Evolutionary conservation across 1,140 invertebrate genomes (phyloP).

Genomic region (Drosophila eugracilis): DNA sequence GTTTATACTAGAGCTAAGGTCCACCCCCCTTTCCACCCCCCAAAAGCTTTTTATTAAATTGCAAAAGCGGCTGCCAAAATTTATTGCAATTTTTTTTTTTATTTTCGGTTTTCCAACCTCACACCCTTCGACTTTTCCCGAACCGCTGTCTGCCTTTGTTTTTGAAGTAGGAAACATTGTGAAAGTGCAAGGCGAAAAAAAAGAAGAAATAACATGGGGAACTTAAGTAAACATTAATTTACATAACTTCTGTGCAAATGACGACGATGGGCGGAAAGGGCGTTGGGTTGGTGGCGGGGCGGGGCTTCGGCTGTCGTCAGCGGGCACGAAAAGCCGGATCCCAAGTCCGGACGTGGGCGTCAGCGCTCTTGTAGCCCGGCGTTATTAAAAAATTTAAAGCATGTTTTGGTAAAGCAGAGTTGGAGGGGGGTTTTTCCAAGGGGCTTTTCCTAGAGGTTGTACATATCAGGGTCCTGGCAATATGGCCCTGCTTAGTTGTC

Average conservation of each 20-base stretch:
- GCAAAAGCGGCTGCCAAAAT: slow-evolving; percentile 68
- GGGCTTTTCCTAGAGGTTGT: not conserved
- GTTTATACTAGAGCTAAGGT: slow-evolving; percentile 50
- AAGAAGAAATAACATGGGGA: slow-evolving; percentile 80
- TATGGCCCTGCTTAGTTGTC: slow-evolving; percentile 75
- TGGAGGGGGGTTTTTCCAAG: not conserved
- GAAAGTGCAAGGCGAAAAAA: slow-evolving; percentile 71
- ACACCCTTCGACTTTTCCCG: not conserved
- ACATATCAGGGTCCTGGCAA: slow-evolving; percentile 39
- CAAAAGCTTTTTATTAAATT: slow-evolving; percentile 80
- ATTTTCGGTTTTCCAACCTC: too few species aligned
- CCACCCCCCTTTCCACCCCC: not conserved
- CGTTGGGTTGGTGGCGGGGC: slow-evolving; percentile 13
- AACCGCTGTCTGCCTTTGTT: slow-evolving; percentile 70
- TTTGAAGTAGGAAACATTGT: slow-evolving; percentile 79
- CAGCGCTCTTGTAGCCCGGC: slow-evolving; percentile 77
- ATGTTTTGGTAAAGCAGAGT: slow-evolving; percentile 77
- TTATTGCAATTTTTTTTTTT: slow-evolving; percentile 75
- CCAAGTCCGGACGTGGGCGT: slow-evolving; percentile 73
- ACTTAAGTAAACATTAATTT: slow-evolving; percentile 85
- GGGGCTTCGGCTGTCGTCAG: slow-evolving; percentile 35
- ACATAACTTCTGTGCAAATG: slow-evolving; percentile 84
- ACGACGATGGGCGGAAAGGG: slow-evolving; percentile 48
- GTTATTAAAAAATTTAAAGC: slow-evolving; percentile 85
- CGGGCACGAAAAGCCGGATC: slow-evolving; percentile 72